phyloP scores from a whole-genome alignment of 2,113 vertebrate species.

The Anseranas semipalmata region DNA sequence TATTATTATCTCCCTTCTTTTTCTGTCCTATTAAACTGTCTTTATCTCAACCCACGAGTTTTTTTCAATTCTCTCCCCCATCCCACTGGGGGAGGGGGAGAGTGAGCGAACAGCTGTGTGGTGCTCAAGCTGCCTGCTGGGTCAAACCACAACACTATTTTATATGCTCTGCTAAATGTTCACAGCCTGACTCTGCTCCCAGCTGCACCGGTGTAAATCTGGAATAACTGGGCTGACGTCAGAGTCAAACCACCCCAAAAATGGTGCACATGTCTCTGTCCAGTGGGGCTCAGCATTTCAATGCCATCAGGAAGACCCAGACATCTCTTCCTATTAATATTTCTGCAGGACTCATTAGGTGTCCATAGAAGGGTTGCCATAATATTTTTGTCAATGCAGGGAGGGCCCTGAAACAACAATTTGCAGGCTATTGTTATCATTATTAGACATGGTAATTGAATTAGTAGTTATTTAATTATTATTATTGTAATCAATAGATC shows the following conservation, averaged over 20 bases:
- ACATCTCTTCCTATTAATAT: background rate
- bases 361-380: background rate
- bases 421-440: background rate
- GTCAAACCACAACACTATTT: too few relatives aligned
- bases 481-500: slow-evolving; percentile 33
- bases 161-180: background rate
- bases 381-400: slow-evolving; percentile 3
- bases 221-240: accelerated
- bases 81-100: too few relatives aligned
- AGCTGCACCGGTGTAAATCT: background rate
- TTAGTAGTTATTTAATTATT: slow-evolving; percentile 45
- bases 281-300: background rate
- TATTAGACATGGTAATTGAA: slow-evolving; percentile 35
- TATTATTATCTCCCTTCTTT: too few relatives aligned
- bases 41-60: too few relatives aligned
- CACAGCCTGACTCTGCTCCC: background rate
- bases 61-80: too few relatives aligned
- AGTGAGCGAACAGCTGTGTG: too few relatives aligned
- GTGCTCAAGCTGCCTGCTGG: too few relatives aligned
- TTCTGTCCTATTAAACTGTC: too few relatives aligned
- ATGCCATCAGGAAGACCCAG: background rate
- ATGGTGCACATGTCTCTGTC: background rate
- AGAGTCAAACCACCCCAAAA: background rate
- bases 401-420: slow-evolving; percentile 14
- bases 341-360: background rate